Conservation (phyloP, 2,113 vertebrate genomes). For the Ammodytes dubius region DNA sequence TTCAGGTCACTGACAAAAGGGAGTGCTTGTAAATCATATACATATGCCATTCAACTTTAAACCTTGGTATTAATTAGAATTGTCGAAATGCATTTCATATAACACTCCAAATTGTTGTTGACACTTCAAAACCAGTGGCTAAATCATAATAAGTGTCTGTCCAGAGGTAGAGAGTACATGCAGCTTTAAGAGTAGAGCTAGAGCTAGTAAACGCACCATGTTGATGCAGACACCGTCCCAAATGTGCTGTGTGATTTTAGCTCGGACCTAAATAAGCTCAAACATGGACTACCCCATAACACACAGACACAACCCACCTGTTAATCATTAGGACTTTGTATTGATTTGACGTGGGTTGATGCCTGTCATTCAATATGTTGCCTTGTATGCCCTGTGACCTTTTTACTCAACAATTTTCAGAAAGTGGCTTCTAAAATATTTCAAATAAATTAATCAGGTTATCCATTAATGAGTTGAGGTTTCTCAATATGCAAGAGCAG, state of each 20-base stretch:
- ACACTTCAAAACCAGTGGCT: constrained; percentile 61
- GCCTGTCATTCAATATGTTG: background rate
- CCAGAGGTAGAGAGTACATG: constrained; percentile 31
- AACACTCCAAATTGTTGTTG: constrained; percentile 38
- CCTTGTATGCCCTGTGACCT: background rate
- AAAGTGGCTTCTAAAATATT: background rate
- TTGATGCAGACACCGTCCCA: background rate
- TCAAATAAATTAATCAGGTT: too few relatives aligned
- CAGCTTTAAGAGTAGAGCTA: constrained; percentile 49
- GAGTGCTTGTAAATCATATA: constrained; percentile 57
- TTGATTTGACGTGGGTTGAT: constrained; percentile 20
- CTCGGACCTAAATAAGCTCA: constrained; percentile 19
- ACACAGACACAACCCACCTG: constrained; percentile 26
- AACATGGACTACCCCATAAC: background rate
- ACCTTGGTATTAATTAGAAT: constrained; percentile 30
- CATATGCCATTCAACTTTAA: constrained; percentile 17
- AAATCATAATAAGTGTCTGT: constrained; percentile 57
- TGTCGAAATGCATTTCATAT: constrained; percentile 19
- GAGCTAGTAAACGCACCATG: constrained; percentile 24
- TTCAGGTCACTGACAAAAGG: constrained; percentile 26
- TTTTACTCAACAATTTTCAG: background rate
- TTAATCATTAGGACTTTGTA: constrained; percentile 48
- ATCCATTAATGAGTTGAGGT: background rate
- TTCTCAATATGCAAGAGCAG: background rate
- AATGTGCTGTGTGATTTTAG: background rate